phyloP scores from a whole-genome alignment of 2,113 vertebrate genomes.

The Xiphias gladius region DNA sequence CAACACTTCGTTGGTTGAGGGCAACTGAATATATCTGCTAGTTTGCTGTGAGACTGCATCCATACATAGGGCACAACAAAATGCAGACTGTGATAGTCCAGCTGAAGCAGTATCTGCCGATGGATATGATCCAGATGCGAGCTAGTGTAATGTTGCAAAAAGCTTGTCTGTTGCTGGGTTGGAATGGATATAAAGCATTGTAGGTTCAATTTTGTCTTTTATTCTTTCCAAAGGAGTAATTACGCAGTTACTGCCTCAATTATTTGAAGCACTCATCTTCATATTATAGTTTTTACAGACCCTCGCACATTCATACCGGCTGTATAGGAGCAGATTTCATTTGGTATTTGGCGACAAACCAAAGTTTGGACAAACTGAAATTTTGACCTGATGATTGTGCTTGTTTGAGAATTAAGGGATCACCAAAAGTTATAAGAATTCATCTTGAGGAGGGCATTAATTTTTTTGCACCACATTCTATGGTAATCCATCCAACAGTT shows the following conservation, averaged over 20 bases:
- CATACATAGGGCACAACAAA: constrained; percentile 11
- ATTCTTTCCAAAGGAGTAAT: constrained; percentile 44
- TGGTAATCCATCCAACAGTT: background rate
- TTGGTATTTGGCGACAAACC: too few species aligned
- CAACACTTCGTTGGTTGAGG: background rate
- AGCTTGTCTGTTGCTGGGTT: constrained; percentile 13
- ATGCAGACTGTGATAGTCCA: background rate
- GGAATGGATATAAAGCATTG: constrained; percentile 22
- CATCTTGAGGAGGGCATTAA: too few species aligned
- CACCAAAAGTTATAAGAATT: background rate
- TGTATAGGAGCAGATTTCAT: constrained; percentile 30
- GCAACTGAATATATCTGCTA: background rate
- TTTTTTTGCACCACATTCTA: background rate
- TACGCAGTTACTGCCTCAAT: constrained; percentile 38
- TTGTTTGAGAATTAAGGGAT: background rate
- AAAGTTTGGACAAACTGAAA: background rate
- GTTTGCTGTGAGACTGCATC: background rate
- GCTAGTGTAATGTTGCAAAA: constrained; percentile 25
- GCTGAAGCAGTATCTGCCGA: constrained; percentile 32
- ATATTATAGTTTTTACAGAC: constrained; percentile 10
- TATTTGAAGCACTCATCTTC: background rate
- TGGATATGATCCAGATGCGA: constrained; percentile 32
- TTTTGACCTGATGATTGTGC: too few species aligned
- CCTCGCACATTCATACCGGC: constrained; percentile 11
- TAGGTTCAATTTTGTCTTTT: constrained; percentile 40